These are phyloP conservation scores for Danio choprae DNA, from an alignment of 2,797 vertebrate genomes.

Conservation along the genomic window DNA sequence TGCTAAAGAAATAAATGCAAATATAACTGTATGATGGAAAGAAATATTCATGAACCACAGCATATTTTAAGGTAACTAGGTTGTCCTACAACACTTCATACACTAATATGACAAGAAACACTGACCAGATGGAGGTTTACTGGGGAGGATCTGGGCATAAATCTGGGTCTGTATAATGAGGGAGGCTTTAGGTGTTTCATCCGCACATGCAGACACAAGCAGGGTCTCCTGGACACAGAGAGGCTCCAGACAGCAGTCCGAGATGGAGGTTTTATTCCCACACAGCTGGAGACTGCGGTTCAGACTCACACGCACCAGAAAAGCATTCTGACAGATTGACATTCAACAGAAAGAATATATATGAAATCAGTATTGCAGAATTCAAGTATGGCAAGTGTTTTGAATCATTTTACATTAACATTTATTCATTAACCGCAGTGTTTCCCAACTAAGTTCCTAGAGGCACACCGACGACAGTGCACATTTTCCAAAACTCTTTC, in stretches of 20 bases:
- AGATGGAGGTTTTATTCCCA: constrained; percentile 61
- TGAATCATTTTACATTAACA: background rate
- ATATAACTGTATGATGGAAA: background rate
- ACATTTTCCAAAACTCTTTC: too few relatives aligned
- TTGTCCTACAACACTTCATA: background rate
- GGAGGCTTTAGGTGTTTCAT: constrained; percentile 68
- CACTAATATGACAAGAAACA: background rate
- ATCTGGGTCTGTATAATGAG: constrained; percentile 89
- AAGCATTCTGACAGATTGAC: background rate
- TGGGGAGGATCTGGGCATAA: constrained; percentile 76
- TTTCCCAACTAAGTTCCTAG: too few relatives aligned
- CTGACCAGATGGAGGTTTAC: constrained; percentile 78
- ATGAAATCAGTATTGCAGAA: background rate
- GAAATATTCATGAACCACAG: background rate
- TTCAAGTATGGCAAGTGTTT: background rate
- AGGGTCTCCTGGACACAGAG: constrained; percentile 85
- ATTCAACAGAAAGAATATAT: background rate
- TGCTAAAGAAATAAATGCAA: background rate
- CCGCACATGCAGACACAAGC: constrained; percentile 83
- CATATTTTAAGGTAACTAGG: background rate
- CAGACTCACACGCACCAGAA: constrained; percentile 77
- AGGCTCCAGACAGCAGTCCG: constrained; percentile 74
- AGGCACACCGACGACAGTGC: too few relatives aligned
- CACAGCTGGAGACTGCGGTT: constrained; percentile 77
- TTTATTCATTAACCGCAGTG: too few relatives aligned